phyloP scores from a whole-genome alignment of 2,888 invertebrate genomes.

The Pollenia griseotomentosa region DNA sequence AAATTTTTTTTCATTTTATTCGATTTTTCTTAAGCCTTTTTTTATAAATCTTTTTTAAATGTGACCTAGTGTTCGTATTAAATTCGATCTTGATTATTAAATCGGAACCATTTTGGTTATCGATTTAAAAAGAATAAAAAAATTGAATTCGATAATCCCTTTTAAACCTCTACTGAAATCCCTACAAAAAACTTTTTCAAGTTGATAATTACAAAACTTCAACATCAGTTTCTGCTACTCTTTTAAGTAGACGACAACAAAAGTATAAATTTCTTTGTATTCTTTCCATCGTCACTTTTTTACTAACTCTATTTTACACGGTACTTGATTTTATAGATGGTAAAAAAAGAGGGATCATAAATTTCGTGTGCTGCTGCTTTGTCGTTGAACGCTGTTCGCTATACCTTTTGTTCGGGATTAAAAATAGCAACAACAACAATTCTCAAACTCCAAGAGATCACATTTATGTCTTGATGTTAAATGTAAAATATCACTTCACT shows the following conservation, averaged over 20 bases:
- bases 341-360: conserved; percentile 42
- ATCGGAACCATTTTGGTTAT: no score
- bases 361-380: conserved; percentile 24
- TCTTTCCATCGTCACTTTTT: not conserved
- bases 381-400: not conserved
- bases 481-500: conserved; percentile 35
- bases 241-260: not conserved
- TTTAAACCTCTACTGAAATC: not conserved
- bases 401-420: not conserved
- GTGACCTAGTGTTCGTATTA: no score
- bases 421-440: conserved; percentile 6
- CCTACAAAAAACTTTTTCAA: not conserved
- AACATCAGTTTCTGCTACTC: not conserved
- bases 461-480: conserved; percentile 18
- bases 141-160: no score
- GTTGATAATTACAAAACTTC: no score
- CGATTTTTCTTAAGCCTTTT: no score
- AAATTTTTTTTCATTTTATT: no score
- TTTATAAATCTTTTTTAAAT: no score
- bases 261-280: not conserved
- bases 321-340: conserved; percentile 46
- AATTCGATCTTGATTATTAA: no score
- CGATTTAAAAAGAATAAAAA: no score
- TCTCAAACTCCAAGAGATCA: conserved; percentile 25
- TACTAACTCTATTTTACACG: conserved; percentile 49